Evolutionary conservation across 2,113 vertebrate genomes (phyloP), one percentile per base, ranked within the genome.

Genomic region (pig (Sus scrofa)): DNA sequence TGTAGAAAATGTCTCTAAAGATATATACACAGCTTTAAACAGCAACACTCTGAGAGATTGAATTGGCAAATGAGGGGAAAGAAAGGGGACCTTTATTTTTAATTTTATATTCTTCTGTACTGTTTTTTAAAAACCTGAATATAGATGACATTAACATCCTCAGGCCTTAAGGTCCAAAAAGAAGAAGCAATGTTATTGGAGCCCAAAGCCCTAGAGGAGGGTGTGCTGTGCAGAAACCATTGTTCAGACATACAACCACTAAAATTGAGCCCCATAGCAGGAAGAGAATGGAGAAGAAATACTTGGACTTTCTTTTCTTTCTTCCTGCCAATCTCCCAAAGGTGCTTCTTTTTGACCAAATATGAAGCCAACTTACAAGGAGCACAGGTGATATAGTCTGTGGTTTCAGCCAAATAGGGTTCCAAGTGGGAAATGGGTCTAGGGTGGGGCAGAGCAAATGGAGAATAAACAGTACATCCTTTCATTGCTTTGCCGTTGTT

Each of bases 41-140:
- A 73, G 44, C 44, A 63, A 58, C 8, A 65, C n/a, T 82, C 14
- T 44, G 22, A 86, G 60, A 70, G 67, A 16, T 87, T 32, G 32
- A 73, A 89, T 44, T 92, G 30, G 19, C 60, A 96, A 52, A 22
- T 89, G 34, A 85, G 83, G 14, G 14, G 24, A 78, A 85, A 56
- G 54, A 94, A 94, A 89, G 58, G 13, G 52, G 24, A 6, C 54
- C 19, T 63, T 84, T 94, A 24, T 32, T 62, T 94, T 82, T 78
- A 73, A 94, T 63, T 70, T 93, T 89, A 39, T 32, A 71, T 85
- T 95, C 30, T 89, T 93, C 73, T n/a, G 20, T 84, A 74, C 39
- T 50, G 27, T 85, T 95, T 95, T 95, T 26, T 7, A 81, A 67
- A 89, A 73, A 39, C 34, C 67, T 95, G 52, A 90, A 70, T 67